phyloP scores from a whole-genome alignment of 2,888 invertebrate genomes.

The Trachelus troglodyta region DNA sequence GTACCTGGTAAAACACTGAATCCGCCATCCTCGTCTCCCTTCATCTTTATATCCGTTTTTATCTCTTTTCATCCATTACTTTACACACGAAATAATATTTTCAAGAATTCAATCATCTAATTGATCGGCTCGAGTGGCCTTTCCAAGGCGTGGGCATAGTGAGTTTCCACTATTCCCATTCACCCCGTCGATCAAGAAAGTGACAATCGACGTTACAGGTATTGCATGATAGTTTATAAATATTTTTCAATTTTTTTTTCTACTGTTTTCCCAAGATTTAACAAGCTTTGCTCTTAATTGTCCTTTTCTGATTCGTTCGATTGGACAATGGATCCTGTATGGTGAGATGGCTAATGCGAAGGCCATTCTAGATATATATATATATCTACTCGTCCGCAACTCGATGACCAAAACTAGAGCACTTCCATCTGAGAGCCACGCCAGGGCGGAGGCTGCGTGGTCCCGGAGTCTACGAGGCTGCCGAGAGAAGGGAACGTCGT shows the following conservation, averaged over 20 bases:
- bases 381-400: conserved; percentile 28
- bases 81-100: neutral
- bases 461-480: conserved; percentile 26
- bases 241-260: neutral
- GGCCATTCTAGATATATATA: conserved; percentile 15
- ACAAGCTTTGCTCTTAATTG: neutral
- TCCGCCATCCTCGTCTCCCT: neutral
- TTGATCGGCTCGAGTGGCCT: neutral
- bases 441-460: conserved; percentile 33
- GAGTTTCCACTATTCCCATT: neutral
- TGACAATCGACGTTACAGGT: neutral
- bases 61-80: neutral
- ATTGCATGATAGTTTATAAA: neutral
- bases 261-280: neutral
- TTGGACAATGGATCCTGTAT: neutral
- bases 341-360: conserved; percentile 20
- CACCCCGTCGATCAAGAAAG: neutral
- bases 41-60: neutral
- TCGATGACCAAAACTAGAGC: conserved; percentile 39
- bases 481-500: conserved; percentile 46
- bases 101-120: neutral
- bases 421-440: conserved; percentile 32
- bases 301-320: neutral
- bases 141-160: neutral
- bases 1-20: neutral